phyloP scores from a whole-genome alignment of 2,888 invertebrate species.

The Heliconius aoede region DNA sequence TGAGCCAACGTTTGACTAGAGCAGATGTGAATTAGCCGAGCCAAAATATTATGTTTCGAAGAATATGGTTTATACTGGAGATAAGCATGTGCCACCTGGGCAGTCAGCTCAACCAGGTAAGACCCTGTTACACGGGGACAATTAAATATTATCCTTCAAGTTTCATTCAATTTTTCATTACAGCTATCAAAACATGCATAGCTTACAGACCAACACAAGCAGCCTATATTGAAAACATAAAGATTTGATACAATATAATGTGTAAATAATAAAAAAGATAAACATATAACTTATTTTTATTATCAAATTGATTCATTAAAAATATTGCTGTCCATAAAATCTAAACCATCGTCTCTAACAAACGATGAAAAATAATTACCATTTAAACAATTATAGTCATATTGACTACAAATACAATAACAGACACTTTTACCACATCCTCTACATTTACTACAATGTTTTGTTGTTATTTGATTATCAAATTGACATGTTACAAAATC shows the following conservation, averaged over 20 bases:
- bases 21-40: background rate
- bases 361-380: conserved; percentile 71
- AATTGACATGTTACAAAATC: conserved; percentile 70
- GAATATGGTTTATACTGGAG: too few species aligned
- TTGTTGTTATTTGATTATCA: conserved; percentile 70
- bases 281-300: conserved; percentile 1
- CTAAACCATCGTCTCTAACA: conserved; percentile 65
- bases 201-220: too few species aligned
- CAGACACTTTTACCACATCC: conserved; percentile 68
- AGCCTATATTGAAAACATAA: too few species aligned
- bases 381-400: conserved; percentile 62
- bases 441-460: conserved; percentile 75
- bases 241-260: too few species aligned
- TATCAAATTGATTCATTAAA: conserved; percentile 62
- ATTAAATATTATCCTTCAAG: too few species aligned
- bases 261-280: background rate
- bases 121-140: too few species aligned
- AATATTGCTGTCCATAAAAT: conserved; percentile 73
- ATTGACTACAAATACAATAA: conserved; percentile 71
- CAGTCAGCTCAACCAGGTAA: too few species aligned
- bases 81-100: too few species aligned
- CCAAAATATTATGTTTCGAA: too few species aligned
- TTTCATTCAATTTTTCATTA: too few species aligned
- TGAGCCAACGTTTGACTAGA: background rate
- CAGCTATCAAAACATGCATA: too few species aligned